Base-by-base conservation (phyloP, 2,888 invertebrate genomes). In the Aleiodes alternator region DNA sequence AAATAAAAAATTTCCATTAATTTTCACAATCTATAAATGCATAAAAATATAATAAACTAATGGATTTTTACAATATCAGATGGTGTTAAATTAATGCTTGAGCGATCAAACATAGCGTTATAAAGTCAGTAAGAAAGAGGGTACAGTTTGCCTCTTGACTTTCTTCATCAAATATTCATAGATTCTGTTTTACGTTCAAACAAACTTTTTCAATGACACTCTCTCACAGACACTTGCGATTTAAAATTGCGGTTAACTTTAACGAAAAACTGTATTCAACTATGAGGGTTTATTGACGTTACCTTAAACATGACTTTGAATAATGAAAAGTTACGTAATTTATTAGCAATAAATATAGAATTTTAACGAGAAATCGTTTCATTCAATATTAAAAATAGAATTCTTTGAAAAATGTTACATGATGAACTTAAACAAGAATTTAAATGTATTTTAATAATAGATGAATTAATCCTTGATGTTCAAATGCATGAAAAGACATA, bases 101-200 rank as follows among this genome's bases (percentile, higher is more conserved):
- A 64, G 12, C 48, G 64, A 48, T 48, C 48, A 48, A 64, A 64
- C 61, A 14, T 5, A 14, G 43, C 6, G 43, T 61, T 61, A 61
- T 43, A 43, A 61, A 38, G 38, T 61, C 61, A 23, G 3, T 4
- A 38, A 7, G 61, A 61, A 43, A 43, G 43, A 61, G 23, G 38
- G 23, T 12, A 31, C 34, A 43, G 64, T 43, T 7, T n/a, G 23
- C 16, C 80, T 80, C 66, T 72, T 57, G 57, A 34, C 14, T 69
- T 76, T 78, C 79, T 80, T 81, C 82, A 82, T 83, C 81, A 85
- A 85, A 84, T 85, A 86, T 86, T 85, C 84, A 86, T 85, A 77
- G 82, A 80, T 74, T 80, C 75, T 72, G 76, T 68, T 64, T 70
- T 68, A 51, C 55, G 69, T 74, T 76, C 71, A 78, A 75, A 69